These are phyloP conservation scores for Sarcophilus harrisii DNA, from an alignment of 2,797 vertebrate species.

Conservation along the genomic window DNA sequence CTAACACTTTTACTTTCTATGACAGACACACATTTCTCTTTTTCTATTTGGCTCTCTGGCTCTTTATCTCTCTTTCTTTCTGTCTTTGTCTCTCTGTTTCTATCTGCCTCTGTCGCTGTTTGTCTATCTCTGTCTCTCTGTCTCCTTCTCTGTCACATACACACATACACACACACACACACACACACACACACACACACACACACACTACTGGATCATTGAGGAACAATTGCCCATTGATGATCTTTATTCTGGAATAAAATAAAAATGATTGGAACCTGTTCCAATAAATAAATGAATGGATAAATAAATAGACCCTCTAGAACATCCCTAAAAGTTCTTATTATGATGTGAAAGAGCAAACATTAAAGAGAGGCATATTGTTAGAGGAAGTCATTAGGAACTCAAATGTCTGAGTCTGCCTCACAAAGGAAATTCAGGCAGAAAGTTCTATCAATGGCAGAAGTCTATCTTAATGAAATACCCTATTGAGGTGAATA, in stretches of 20 bases:
- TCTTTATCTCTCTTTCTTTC: no score
- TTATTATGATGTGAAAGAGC: background rate
- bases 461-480: background rate
- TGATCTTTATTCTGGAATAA: background rate
- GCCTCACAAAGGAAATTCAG: background rate
- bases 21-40: no score
- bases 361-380: background rate
- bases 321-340: background rate
- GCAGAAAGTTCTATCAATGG: background rate
- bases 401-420: background rate
- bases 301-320: background rate
- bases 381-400: background rate
- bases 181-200: no score
- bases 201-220: background rate
- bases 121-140: no score
- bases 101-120: no score
- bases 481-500: background rate
- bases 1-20: no score
- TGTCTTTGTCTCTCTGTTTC: no score
- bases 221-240: background rate
- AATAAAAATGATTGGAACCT: background rate
- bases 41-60: no score
- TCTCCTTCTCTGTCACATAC: no score
- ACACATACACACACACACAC: no score
- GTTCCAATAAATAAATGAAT: background rate